Evolutionary conservation across 2,888 invertebrate species (phyloP), one percentile per base, ranked within the genome.

Genomic region (Eupithecia abbreviata): DNA sequence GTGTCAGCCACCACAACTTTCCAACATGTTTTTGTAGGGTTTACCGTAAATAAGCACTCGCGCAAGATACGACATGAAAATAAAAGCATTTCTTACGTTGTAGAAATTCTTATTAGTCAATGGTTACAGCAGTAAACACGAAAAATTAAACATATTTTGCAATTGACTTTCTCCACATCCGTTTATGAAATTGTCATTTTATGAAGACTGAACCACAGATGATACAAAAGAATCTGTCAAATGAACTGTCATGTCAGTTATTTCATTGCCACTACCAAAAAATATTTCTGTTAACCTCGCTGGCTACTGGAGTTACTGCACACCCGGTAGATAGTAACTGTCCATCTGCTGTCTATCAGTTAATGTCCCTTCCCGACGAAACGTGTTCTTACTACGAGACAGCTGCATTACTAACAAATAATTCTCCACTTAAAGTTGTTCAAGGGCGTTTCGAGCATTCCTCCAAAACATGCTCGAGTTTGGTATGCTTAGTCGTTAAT

Each of bases 141-240:
- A 82, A 87, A 88, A 88, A 84, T 83, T 77, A 78, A 65, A 73
- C 81, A 79, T 82, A 70, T 71, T 75, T 88, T 84, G 84, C 77
- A 89, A 88, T 87, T 88, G 86, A 93, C 93, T 93, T 94, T 93
- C 93, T 90, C 90, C 77, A 89, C 88, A 86, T 88, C 88, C 88
- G 86, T 88, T 83, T 83, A 82, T 81, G 86, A 86, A 72, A 49
- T 42, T 49, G 65, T 13, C 65, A 47, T n/a, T 41, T 18, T 66
- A 12, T 41, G 4, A 49, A 47, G 45, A 45, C 18, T n/a, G 13
- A 69, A 47, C 69, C 69, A 69, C 69, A 69, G 69, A 69, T 45
- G 5, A 18, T 30, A 47, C 58, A 62, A 30, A 62, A 30, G 1
- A 10, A 43, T 3, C 66, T 68, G 45, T 55, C 43, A 51, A 67